Conservation (phyloP, 2,888 invertebrate genomes). For the Limnephilus auricula region DNA sequence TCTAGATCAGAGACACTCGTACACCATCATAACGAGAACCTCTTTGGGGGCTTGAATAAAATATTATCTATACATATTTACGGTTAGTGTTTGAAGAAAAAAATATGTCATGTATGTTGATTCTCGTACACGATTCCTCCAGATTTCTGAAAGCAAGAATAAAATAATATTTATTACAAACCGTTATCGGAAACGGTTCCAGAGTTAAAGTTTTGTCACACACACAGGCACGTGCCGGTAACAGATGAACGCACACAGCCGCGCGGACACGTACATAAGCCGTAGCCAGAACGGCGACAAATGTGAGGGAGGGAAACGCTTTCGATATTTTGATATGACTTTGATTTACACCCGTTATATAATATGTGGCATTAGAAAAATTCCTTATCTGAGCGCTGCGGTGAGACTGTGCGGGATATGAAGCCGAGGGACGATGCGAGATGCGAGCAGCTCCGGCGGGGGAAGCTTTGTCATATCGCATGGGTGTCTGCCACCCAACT, state of each 20-base stretch:
- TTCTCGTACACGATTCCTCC: conserved; percentile 39
- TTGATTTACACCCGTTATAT: conserved; percentile 59
- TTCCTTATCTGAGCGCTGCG: conserved; percentile 57
- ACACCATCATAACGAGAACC: not conserved
- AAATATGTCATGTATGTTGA: conserved; percentile 43
- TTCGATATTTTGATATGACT: conserved; percentile 59
- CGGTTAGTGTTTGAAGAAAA: conserved; percentile 9
- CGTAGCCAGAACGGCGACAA: conserved; percentile 50
- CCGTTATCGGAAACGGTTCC: conserved; percentile 61
- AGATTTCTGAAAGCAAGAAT: conserved; percentile 53
- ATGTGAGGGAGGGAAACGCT: conserved; percentile 44
- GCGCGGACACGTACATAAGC: conserved; percentile 38
- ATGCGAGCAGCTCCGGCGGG: not conserved
- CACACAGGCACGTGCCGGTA: conserved; percentile 38
- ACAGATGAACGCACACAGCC: conserved; percentile 30
- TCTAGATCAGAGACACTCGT: not conserved
- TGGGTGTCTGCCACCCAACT: conserved; percentile 18
- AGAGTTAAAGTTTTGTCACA: conserved; percentile 56
- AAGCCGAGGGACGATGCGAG: conserved; percentile 11
- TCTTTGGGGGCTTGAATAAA: not conserved
- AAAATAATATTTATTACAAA: conserved; percentile 63
- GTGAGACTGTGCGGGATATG: conserved; percentile 33
- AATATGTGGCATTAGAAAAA: conserved; percentile 61
- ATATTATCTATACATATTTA: not conserved
- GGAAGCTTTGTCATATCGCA: conserved; percentile 42